Base-by-base conservation (phyloP, 2,797 vertebrate species). In the Hafferia zeledoni region DNA sequence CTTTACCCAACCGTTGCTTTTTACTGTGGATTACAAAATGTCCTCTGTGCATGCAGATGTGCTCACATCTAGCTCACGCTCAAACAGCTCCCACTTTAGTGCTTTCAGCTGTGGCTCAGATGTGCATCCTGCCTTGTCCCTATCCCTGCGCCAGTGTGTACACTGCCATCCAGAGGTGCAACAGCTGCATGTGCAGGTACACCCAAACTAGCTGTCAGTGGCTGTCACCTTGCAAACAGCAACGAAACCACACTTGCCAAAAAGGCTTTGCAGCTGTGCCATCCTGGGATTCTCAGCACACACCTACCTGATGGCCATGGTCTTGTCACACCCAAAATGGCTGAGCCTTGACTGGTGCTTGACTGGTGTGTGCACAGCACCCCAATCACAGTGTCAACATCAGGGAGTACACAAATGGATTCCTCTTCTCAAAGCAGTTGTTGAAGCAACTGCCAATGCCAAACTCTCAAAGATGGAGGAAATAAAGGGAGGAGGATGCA, bases 301-400 rank as follows among this genome's bases (percentile, higher is more conserved):
- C 14, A 6, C 11, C 1, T 3, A 27, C 16, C 47, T 37, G 43
- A 25, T 0, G 4, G n/a, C 52, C 49, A 5, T 4, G n/a, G n/a
- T 46, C 53, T 30, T 77, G 6, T 61, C 0, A 0, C 59, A 24
- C 47, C 53, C 13, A 4, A n/a, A 30, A 27, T 1, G 0, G 18
- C 30, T 1, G 1, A 72, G 43, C 35, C 18, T 5, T 20, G 15
- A 13, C 24, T 25, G 37, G 30, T 50, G 55, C 33, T 50, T 41
- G 41, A 41, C 41, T 41, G 41, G 39, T 18, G 12, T 23, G 39
- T 39, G 35, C 22, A 9, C 28, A 46, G 47, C 59, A 60, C 43
- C 35, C 30, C 52, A 19, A 0, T 13, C 0, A 0, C 17, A 10
- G 22, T 5, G 12, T 2, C 1, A 30, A 22, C 28, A 8, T 18